phyloP scores from a whole-genome alignment of 2,888 invertebrate genomes.

The Drosophila emarginata region DNA sequence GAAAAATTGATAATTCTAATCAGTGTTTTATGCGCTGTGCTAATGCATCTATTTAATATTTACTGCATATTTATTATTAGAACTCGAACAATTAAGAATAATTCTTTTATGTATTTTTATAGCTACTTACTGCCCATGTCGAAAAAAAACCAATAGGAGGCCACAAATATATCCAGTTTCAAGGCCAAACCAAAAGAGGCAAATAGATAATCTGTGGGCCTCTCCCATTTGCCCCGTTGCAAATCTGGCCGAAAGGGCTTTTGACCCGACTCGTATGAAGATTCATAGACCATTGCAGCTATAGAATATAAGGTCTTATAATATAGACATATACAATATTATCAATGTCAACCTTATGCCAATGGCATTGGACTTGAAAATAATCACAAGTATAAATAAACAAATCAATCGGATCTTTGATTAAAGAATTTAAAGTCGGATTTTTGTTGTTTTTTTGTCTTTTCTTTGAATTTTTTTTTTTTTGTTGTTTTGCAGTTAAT shows the following conservation, averaged over 20 bases:
- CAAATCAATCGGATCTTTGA: not conserved
- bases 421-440: not conserved
- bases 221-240: conserved; percentile 87
- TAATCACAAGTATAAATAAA: not conserved
- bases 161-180: conserved; percentile 90
- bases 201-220: conserved; percentile 89
- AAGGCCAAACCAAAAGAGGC: conserved; percentile 92
- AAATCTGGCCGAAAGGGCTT: conserved; percentile 79
- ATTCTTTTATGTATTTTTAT: not conserved
- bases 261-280: conserved; percentile 78
- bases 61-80: not conserved
- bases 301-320: not conserved
- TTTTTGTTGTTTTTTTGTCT: not conserved
- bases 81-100: too few relatives aligned
- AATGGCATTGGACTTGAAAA: conserved; percentile 19
- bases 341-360: conserved; percentile 6
- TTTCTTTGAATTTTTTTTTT: not conserved
- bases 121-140: conserved; percentile 75
- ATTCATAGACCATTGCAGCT: conserved; percentile 71
- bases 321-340: not conserved
- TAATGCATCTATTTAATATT: not conserved
- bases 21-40: conserved; percentile 3
- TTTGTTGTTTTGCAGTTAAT: conserved; percentile 15
- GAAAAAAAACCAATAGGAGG: conserved; percentile 82
- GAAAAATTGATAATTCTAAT: conserved; percentile 13